Percentiles rank a stretch among this genome's conserved stretches.
Evolutionary conservation across 2,888 invertebrate species (phyloP).

Genomic region (Tetragnatha montana): DNA sequence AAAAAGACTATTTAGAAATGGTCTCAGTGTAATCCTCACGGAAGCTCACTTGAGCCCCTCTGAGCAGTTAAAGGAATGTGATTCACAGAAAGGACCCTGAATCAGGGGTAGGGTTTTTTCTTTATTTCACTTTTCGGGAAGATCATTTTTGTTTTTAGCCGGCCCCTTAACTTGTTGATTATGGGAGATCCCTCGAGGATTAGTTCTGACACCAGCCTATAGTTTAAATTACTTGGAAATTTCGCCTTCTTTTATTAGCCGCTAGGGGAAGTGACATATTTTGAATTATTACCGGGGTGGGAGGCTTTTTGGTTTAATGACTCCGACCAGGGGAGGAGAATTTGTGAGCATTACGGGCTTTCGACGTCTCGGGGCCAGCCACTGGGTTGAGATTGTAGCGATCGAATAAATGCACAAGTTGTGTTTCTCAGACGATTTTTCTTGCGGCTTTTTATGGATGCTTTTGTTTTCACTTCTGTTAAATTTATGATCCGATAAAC

Average conservation of each 20-base stretch:
- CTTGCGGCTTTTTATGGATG: neutral
- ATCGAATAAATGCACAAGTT: neutral
- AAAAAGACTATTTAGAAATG: slow-evolving; percentile 67
- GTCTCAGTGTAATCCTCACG: slow-evolving; percentile 56
- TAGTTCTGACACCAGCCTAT: slow-evolving; percentile 14
- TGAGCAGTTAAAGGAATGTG: slow-evolving; percentile 60
- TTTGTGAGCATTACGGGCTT: neutral
- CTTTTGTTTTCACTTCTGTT: neutral
- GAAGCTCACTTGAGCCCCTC: slow-evolving; percentile 65
- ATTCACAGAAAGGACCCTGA: slow-evolving; percentile 49
- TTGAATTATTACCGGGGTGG: slow-evolving; percentile 25
- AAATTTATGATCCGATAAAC: neutral
- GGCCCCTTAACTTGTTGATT: slow-evolving; percentile 60
- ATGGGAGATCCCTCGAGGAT: slow-evolving; percentile 26
- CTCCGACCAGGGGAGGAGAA: neutral
- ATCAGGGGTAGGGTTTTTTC: slow-evolving; percentile 40
- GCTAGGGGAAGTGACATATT: slow-evolving; percentile 16
- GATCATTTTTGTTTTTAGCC: slow-evolving; percentile 1
- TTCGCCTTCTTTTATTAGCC: slow-evolving; percentile 11
- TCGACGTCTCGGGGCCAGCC: neutral
- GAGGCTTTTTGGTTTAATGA: neutral
- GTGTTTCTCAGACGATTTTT: neutral
- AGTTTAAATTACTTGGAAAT: slow-evolving; percentile 34
- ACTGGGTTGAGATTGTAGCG: neutral
- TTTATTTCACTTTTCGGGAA: slow-evolving; percentile 40